Conservation (phyloP, 2,113 vertebrate species). For the Urocolius indicus region DNA sequence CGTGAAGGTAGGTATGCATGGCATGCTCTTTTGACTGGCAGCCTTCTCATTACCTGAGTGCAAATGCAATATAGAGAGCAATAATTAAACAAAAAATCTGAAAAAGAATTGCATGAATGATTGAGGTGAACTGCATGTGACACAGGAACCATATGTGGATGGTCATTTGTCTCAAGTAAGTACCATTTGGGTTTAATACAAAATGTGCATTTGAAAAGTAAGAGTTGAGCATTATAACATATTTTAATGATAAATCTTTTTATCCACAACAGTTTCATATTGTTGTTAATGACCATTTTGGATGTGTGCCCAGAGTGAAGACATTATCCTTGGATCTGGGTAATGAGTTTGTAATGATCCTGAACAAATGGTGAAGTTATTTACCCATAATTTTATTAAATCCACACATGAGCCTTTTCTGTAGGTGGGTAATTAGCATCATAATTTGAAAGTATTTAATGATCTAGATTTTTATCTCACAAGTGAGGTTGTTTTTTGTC, state of each 20-base stretch:
- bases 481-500: neutral
- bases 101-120: neutral
- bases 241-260: constrained; percentile 55
- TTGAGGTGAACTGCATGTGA: constrained; percentile 11
- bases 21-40: neutral
- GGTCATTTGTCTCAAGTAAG: constrained; percentile 36
- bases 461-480: neutral
- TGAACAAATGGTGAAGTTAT: constrained; percentile 53
- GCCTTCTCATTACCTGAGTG: neutral
- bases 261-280: constrained; percentile 31
- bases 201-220: constrained; percentile 47
- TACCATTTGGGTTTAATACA: constrained; percentile 40
- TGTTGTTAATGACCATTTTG: constrained; percentile 67
- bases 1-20: neutral
- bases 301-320: constrained; percentile 25
- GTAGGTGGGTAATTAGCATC: neutral
- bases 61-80: neutral
- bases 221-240: constrained; percentile 39
- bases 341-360: constrained; percentile 53
- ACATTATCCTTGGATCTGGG: constrained; percentile 43
- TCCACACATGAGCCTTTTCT: neutral
- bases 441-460: constrained; percentile 6
- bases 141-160: neutral
- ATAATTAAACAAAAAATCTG: neutral
- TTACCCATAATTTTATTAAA: constrained; percentile 48